Evolutionary conservation across 1,140 invertebrate genomes (phyloP).

Genomic region (Gonioctena quinquepunctata): DNA sequence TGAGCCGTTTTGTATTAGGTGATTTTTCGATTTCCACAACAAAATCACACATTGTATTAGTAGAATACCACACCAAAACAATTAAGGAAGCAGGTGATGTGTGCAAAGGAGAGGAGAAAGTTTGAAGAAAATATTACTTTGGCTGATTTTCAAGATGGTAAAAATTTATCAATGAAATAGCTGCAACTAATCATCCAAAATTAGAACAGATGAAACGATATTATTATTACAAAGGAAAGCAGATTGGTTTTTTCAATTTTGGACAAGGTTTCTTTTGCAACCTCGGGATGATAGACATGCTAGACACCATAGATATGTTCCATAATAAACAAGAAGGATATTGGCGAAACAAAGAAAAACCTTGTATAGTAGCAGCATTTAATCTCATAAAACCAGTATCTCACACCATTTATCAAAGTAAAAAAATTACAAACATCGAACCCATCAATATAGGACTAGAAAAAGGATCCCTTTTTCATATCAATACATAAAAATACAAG

Average conservation of each 20-base stretch:
- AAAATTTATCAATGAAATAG: background rate
- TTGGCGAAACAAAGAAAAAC: too few relatives aligned
- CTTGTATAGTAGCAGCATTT: too few relatives aligned
- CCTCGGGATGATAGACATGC: too few relatives aligned
- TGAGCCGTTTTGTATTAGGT: too few relatives aligned
- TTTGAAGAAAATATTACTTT: background rate
- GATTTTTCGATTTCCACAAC: background rate
- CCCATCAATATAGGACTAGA: too few relatives aligned
- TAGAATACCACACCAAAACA: background rate
- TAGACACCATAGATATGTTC: too few relatives aligned
- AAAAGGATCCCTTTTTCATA: too few relatives aligned
- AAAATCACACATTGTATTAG: background rate
- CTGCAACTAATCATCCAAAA: background rate
- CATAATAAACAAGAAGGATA: too few relatives aligned
- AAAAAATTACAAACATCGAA: too few relatives aligned
- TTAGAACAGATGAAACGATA: constrained; percentile 5
- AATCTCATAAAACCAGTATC: too few relatives aligned
- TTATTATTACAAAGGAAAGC: constrained; percentile 9
- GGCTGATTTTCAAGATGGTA: background rate
- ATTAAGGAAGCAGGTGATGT: background rate
- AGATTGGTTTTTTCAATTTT: background rate
- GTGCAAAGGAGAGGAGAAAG: background rate
- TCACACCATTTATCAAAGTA: too few relatives aligned
- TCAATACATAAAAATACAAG: too few relatives aligned
- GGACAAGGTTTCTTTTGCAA: background rate